Evolutionary conservation across 2,888 invertebrate genomes (phyloP), one percentile per base, ranked within the genome.

Genomic region (Empis livida): DNA sequence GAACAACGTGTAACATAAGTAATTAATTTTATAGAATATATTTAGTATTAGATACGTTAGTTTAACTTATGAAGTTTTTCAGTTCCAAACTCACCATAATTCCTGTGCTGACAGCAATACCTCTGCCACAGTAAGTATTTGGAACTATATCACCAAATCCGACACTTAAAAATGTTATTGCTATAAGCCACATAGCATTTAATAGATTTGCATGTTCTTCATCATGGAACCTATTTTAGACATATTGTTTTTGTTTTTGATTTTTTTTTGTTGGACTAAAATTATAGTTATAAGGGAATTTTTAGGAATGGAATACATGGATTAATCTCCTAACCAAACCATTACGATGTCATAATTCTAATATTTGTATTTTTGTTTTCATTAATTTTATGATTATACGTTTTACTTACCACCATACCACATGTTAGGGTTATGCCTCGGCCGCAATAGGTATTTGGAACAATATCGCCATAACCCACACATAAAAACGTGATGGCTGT

Each of bases 61-160:
- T 38, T 46, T 15, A 49, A 39, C 37, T 23, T 48, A 44, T 39
- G 42, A 49, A 56, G 60, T 69, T 71, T 72, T 71, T 71, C 70
- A 71, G 71, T 71, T 70, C 52, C 23, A 27, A 61, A 79, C 87
- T 87, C 84, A 99, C 99, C 94, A 97, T 95, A 72, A 99, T 95
- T 70, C 99, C 99, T 62, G 96, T 96, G 73, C 91, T 90, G 70
- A 99, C 95, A 67, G 97, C 95, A 71, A 99, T 96, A 70, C 93
- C 94, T 73, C 99, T 80, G 68, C 99, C 99, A 77, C 97, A 99
- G 78, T 99, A 99, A 59, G 99, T 99, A 77, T 97, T 97, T 71
- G 99, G 99, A 71, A 99, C 97, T 71, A 96, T 94, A 77, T 96
- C 99, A 70, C 99, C 99, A 77, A 99, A 99, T 71, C 99, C 99